Percentiles rank a stretch among this genome's conserved stretches.
Conservation (phyloP, 2,113 vertebrate genomes). For the Pampusana beccarii region DNA sequence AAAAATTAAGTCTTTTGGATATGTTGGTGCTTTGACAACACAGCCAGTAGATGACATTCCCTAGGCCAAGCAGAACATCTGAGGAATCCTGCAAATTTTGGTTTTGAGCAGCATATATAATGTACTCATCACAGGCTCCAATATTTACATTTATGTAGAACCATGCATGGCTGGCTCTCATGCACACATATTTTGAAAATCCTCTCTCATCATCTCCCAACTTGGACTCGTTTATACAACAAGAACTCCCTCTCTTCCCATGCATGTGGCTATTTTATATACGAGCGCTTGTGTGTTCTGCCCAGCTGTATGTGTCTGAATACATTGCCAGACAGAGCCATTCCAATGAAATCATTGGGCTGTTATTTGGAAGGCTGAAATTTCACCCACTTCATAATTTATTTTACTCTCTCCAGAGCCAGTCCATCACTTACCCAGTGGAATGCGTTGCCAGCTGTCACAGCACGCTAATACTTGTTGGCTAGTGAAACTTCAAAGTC, state of each 20-base stretch:
- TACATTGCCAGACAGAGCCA: slow-evolving; percentile 34
- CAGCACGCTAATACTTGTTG: not conserved
- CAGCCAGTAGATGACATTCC: not conserved
- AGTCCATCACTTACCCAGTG: slow-evolving; percentile 46
- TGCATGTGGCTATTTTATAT: not conserved
- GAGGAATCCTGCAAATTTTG: not conserved
- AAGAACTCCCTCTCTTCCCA: not conserved
- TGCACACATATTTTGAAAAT: not conserved
- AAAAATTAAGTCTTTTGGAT: not conserved
- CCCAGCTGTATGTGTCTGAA: slow-evolving; percentile 45
- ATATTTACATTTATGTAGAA: not conserved
- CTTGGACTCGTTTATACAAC: not conserved
- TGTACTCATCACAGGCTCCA: not conserved
- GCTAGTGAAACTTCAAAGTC: slow-evolving; percentile 33
- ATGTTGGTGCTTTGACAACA: not conserved
- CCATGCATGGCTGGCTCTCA: not conserved
- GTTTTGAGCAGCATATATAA: not conserved
- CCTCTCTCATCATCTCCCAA: fast-evolving
- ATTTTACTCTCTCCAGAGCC: slow-evolving; percentile 41
- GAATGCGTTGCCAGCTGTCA: slow-evolving; percentile 57
- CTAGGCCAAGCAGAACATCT: not conserved
- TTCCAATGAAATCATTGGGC: slow-evolving; percentile 63
- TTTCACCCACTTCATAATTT: slow-evolving; percentile 59
- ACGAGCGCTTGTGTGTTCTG: slow-evolving; percentile 4
- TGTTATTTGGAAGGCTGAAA: slow-evolving; percentile 59